Evolutionary conservation across 2,113 vertebrate species (phyloP).

Genomic region (Chelonoidis abingdonii): DNA sequence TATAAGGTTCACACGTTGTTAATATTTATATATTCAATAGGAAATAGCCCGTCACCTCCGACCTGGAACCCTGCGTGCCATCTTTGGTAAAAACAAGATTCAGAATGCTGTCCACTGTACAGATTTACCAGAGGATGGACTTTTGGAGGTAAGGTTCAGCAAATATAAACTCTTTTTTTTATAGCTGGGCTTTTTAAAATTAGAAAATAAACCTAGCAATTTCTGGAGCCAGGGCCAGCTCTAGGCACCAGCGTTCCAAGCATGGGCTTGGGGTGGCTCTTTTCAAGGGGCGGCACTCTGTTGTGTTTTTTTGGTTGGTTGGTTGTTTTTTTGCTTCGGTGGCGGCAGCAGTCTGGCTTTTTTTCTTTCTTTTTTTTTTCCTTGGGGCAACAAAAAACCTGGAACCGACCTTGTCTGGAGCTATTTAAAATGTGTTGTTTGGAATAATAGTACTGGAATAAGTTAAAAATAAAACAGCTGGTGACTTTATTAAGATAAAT

Average conservation of each 20-base stretch:
- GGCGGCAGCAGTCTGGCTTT: too few relatives aligned
- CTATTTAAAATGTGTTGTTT: background rate
- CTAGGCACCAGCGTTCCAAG: too few relatives aligned
- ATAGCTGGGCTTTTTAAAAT: background rate
- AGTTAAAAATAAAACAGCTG: slow-evolving; percentile 1
- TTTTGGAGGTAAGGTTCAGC: slow-evolving; percentile 87
- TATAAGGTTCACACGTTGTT: background rate
- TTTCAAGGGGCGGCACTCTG: too few relatives aligned
- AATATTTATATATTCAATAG: slow-evolving; percentile 74
- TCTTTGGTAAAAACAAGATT: slow-evolving; percentile 90
- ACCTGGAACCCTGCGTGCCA: slow-evolving; percentile 87
- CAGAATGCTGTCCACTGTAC: slow-evolving; percentile 95
- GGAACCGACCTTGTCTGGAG: background rate
- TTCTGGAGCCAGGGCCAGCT: background rate
- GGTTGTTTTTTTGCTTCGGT: too few relatives aligned
- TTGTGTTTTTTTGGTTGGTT: too few relatives aligned
- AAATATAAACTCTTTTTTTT: background rate
- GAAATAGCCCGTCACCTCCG: slow-evolving; percentile 91
- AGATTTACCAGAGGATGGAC: slow-evolving; percentile 92
- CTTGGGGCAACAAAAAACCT: too few relatives aligned
- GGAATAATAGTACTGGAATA: background rate
- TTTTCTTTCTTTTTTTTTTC: too few relatives aligned
- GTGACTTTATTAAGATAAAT: background rate
- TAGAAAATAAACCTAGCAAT: background rate
- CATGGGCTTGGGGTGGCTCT: too few relatives aligned